Percentiles rank a stretch among this genome's conserved stretches.
phyloP scores from a whole-genome alignment of 1,140 invertebrate genomes.

The Drosophila parvula region DNA sequence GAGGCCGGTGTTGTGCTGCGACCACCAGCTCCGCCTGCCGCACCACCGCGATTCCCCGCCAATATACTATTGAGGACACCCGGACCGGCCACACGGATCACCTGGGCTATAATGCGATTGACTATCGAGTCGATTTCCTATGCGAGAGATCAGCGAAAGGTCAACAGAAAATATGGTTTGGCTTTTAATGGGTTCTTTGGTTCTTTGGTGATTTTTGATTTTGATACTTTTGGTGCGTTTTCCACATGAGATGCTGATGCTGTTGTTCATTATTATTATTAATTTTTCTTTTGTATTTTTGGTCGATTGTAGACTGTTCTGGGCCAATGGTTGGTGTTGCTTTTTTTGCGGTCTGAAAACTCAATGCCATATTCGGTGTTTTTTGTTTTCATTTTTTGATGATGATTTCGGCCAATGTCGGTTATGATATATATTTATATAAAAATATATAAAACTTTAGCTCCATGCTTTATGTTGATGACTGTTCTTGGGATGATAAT shows the following conservation, averaged over 20 bases:
- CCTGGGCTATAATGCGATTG: constrained; percentile 88
- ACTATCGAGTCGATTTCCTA: constrained; percentile 92
- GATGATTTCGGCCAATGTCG: constrained; percentile 10
- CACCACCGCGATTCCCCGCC: constrained; percentile 67
- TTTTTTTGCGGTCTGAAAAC: constrained; percentile 38
- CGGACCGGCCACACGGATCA: constrained; percentile 89
- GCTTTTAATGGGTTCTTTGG: constrained; percentile 4
- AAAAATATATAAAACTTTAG: background rate
- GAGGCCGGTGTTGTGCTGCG: constrained; percentile 55
- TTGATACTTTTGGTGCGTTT: constrained; percentile 21
- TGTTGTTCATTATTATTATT: background rate
- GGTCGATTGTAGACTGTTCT: constrained; percentile 12
- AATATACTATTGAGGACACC: constrained; percentile 85
- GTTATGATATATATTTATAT: constrained; percentile 3
- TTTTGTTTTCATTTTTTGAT: constrained; percentile 5
- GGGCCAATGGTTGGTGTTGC: constrained; percentile 29
- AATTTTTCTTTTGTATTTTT: background rate
- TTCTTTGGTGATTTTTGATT: constrained; percentile 32
- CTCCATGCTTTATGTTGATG: constrained; percentile 1
- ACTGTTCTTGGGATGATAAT: constrained; percentile 5
- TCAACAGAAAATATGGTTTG: constrained; percentile 35
- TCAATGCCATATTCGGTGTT: constrained; percentile 12
- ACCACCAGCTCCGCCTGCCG: constrained; percentile 30
- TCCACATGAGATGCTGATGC: constrained; percentile 30
- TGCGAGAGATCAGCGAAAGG: constrained; percentile 39